Conservation (phyloP, 2,113 vertebrate genomes). For the Hemiscyllium ocellatum region DNA sequence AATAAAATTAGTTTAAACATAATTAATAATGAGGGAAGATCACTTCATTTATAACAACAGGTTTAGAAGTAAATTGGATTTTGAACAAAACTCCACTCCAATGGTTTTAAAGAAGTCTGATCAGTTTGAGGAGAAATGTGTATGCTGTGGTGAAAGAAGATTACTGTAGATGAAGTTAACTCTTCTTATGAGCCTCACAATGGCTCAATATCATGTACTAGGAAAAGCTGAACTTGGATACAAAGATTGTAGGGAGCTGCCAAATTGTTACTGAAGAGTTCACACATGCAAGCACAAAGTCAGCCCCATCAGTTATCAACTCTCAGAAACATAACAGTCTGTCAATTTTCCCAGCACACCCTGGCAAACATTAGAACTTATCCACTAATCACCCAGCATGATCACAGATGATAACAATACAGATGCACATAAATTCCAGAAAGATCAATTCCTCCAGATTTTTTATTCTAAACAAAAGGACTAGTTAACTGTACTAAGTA, state of each 20-base stretch:
- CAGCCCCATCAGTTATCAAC: neutral
- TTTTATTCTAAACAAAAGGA: neutral
- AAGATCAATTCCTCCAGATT: neutral
- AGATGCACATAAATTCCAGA: neutral
- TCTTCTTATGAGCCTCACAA: neutral
- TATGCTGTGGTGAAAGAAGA: neutral
- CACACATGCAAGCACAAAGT: neutral
- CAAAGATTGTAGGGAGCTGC: neutral
- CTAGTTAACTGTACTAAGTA: neutral
- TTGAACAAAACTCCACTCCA: neutral
- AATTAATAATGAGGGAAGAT: constrained; percentile 28
- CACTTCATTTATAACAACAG: neutral
- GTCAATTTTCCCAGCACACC: neutral
- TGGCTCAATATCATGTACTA: neutral
- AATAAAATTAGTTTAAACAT: neutral
- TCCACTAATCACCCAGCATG: neutral
- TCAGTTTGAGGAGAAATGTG: neutral
- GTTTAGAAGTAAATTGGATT: neutral
- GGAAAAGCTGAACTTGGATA: neutral
- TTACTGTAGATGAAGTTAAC: neutral
- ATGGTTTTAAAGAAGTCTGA: no score
- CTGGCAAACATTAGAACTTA: neutral
- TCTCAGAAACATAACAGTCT: neutral
- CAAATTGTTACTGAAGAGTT: neutral
- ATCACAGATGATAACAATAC: neutral